Evolutionary conservation across 30 jellyfish, hydroid and myxozoan species (phyloP), one percentile per base, ranked within the genome.

Genomic region (Cassiopea xamachana): DNA sequence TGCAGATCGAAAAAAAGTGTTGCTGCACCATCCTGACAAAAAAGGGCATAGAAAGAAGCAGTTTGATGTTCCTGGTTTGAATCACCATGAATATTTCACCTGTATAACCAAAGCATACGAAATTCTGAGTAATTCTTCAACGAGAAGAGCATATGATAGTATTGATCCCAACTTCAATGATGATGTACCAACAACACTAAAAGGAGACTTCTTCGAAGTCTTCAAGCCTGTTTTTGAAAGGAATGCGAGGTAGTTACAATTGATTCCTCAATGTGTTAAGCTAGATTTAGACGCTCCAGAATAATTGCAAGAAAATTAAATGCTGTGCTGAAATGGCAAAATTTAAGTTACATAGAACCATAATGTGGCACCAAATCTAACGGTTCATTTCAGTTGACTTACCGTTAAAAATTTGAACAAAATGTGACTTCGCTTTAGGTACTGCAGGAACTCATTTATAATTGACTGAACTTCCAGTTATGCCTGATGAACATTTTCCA

Each of bases 71-170:
- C 96, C 93, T 71, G 99, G 95, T 39, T 67, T 96, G 7, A 96
- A 92, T 72, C 96, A 79, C 70, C 98, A 92, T 68, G 99, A 92
- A 70, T 96, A 96, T 70, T 96, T 96, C 60, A 93, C 98, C 1
- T 96, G 98, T 80, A 90, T 96, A 39, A 92, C 99, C 48, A 81
- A 83, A 48, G 99, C 99, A 7, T 96, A 89, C 84, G 99, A 96
- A 79, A 79, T 78, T 5, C 86, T 96, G 47, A 67, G 98, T 45
- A 86, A 94, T 50, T 84, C 83, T 3, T 83, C 94, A 49, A 84
- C 91, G 27, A 91, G 99, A 46, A 94, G 96, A 73, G 98, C 97
- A 2, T 96, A 84, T 85, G 99, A 96, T 87, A 96, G 99, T 83
- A 94, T 96, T 18, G 98, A 96, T 76, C 90, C 94, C 18, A 64